Conservation (phyloP, 1,140 invertebrate species). For the Formica exsecta region DNA sequence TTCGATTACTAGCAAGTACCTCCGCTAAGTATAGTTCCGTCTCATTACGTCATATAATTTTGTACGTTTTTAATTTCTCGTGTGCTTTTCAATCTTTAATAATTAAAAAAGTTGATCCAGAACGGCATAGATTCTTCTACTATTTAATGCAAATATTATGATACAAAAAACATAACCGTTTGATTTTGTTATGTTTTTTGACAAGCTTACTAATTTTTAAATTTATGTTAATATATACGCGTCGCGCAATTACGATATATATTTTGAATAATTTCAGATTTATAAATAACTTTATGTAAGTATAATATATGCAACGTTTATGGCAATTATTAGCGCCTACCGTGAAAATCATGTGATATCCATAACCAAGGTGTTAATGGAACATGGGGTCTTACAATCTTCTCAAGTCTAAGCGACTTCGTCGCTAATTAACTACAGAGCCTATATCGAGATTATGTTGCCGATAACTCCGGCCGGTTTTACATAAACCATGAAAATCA, state of each 20-base stretch:
- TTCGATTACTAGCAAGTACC: conserved; percentile 2
- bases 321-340: neutral
- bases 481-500: conserved; percentile 51
- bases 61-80: neutral
- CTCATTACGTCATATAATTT: conserved; percentile 14
- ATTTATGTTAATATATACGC: neutral
- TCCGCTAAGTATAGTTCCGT: neutral
- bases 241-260: neutral
- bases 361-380: conserved; percentile 44
- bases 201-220: neutral
- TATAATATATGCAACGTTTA: neutral
- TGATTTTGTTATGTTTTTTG: neutral
- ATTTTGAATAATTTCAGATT: neutral
- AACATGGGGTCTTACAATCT: conserved; percentile 24
- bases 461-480: conserved; percentile 27
- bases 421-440: conserved; percentile 38
- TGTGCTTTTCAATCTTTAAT: neutral
- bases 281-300: neutral
- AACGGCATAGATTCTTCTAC: neutral
- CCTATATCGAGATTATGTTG: conserved; percentile 15
- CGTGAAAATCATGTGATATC: neutral
- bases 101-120: conserved; percentile 12
- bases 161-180: neutral
- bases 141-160: neutral
- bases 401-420: conserved; percentile 22